Evolutionary conservation across 2,797 vertebrate species (phyloP), one percentile per base, ranked within the genome.

Genomic region (Ptychobarbus kaznakovi): DNA sequence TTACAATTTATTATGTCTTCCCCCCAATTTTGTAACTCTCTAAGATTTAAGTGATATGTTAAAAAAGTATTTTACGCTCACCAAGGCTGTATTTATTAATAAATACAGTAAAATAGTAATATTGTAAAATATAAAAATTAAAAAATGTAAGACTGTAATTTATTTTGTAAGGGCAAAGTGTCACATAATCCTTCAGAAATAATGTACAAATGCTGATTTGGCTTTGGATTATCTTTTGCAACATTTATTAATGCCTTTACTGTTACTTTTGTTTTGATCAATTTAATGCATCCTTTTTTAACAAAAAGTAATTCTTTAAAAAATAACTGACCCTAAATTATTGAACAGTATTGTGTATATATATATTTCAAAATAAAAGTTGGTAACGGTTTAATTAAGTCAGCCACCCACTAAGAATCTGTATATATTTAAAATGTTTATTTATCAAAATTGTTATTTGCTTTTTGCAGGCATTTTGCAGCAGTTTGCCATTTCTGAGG

Each of bases 401-500:
- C 16, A 53, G 51, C 56, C 10, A 25, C 22, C 3, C 22, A 49
- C 44, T 73, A 46, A 16, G 69, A 72, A 44, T 25, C 13, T 72
- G 12, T 25, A 25, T 22, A 72, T 42, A 72, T n/a, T 72, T 69
- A 22, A 44, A 25, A 46, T 44, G 40, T 74, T 11, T 74, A 32
- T 32, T 61, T 12, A 61, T 73, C 13, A 53, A 13, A 38, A 22
- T 7, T 1, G 16, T 25, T 58, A 58, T 73, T 18, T 63, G 9
- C 4, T 42, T 77, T 80, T 69, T 84, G 9, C 83, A 95, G 98
- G 98, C 7, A 96, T 99, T 87, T 97, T 99, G 97, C 96, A 99
- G 89, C 98, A 99, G 88, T 99, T 99, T 93, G 98, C 98, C 0
- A 98, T 99, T 91, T 99, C 98, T 0, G 97, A 99, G 91, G 97